phyloP scores from a whole-genome alignment of 2,113 vertebrate genomes.

The Sorex araneus region DNA sequence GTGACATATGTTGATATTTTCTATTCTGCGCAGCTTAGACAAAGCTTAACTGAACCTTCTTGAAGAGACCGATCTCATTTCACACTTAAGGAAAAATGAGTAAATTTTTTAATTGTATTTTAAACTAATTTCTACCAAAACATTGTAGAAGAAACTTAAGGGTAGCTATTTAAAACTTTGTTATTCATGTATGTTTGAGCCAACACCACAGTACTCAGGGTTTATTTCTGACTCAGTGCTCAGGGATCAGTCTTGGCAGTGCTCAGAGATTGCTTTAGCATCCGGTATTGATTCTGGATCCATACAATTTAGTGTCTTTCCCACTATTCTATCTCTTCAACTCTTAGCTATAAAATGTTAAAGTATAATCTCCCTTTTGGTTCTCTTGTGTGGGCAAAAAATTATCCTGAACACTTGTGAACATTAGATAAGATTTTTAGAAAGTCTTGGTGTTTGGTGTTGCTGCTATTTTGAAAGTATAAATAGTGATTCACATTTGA shows the following conservation, averaged over 20 bases:
- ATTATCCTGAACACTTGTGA: background rate
- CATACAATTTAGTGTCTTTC: too few species aligned
- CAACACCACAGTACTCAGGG: too few species aligned
- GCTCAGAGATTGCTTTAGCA: too few species aligned
- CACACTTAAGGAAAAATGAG: background rate
- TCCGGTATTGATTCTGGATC: too few species aligned
- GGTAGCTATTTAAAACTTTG: background rate
- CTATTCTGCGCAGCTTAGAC: too few species aligned
- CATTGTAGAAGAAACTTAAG: background rate
- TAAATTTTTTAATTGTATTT: background rate
- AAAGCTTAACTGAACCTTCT: too few species aligned
- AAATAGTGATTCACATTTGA: background rate
- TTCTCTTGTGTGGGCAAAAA: background rate
- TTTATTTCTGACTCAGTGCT: too few species aligned
- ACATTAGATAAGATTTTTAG: background rate
- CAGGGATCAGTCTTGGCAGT: too few species aligned
- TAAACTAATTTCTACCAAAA: background rate
- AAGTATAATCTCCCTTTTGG: background rate
- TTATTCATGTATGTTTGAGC: too few species aligned
- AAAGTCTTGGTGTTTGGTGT: background rate
- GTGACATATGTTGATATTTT: too few species aligned
- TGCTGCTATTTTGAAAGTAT: background rate
- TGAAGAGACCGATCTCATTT: too few species aligned
- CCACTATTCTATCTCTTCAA: too few species aligned
- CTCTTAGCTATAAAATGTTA: background rate